These are phyloP conservation scores for Seira ritae DNA, from an alignment of 2,888 invertebrate genomes.

Conservation along the genomic window DNA sequence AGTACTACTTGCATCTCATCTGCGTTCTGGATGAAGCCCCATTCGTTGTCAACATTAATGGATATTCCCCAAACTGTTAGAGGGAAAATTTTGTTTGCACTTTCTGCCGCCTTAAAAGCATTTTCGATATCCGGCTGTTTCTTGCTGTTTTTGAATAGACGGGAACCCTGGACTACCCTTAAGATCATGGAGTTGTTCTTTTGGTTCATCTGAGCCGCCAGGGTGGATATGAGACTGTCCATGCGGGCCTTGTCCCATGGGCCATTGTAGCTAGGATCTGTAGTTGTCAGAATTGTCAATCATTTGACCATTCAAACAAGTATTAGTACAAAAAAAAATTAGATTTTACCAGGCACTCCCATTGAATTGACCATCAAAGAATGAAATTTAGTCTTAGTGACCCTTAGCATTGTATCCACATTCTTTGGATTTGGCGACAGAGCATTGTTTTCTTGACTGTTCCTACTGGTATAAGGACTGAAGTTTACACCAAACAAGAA, in stretches of 20 bases:
- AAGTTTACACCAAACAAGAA: constrained; percentile 14
- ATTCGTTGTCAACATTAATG: constrained; percentile 65
- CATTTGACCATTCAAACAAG: neutral
- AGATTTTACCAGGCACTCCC: constrained; percentile 43
- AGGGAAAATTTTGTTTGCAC: constrained; percentile 62
- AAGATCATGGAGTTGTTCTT: constrained; percentile 33
- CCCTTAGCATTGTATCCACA: constrained; percentile 53
- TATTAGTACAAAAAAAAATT: neutral
- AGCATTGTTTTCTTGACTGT: neutral
- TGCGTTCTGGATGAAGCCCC: constrained; percentile 32
- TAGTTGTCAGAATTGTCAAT: too few relatives aligned
- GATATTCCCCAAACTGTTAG: constrained; percentile 68
- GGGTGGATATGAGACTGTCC: constrained; percentile 55
- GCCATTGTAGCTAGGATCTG: constrained; percentile 54
- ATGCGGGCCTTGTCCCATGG: constrained; percentile 64
- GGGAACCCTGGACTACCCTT: constrained; percentile 52
- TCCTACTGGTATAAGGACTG: neutral
- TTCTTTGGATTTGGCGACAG: neutral
- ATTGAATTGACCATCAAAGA: constrained; percentile 61
- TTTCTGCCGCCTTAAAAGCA: constrained; percentile 63
- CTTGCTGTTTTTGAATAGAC: constrained; percentile 57
- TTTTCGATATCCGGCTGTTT: constrained; percentile 63
- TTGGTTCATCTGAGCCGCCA: constrained; percentile 62
- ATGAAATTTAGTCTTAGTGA: constrained; percentile 48
- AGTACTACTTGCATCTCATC: constrained; percentile 31